phyloP scores from a whole-genome alignment of 1,140 invertebrate genomes.

The Trachelipus rathkii region DNA sequence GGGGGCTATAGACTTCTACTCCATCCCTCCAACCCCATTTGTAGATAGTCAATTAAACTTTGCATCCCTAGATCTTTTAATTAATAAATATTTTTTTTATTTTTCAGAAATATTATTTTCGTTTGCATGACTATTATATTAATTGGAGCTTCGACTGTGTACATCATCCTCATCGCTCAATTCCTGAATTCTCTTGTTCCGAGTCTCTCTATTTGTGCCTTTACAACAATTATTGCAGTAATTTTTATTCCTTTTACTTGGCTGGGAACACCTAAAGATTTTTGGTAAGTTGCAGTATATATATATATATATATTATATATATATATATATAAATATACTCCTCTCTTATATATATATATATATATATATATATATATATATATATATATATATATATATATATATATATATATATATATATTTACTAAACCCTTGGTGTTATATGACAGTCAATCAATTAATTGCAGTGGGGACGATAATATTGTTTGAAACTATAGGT shows the following conservation, averaged over 20 bases:
- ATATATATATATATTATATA: too few relatives aligned
- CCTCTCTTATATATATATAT: constrained; percentile 14
- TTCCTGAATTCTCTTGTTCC: constrained; percentile 56
- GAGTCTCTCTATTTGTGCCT: constrained; percentile 53
- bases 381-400: constrained; percentile 10
- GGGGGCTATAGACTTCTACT: too few relatives aligned
- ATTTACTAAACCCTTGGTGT: too few relatives aligned
- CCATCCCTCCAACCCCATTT: too few relatives aligned
- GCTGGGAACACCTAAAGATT: constrained; percentile 68
- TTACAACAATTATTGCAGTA: constrained; percentile 62
- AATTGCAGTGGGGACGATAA: too few relatives aligned
- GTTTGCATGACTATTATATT: constrained; percentile 46
- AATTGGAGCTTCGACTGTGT: constrained; percentile 65
- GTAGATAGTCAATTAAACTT: too few relatives aligned
- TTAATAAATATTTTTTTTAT: constrained; percentile 37
- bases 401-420: constrained; percentile 21
- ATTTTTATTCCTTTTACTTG: constrained; percentile 62
- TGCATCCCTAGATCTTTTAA: too few relatives aligned
- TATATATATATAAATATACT: neutral
- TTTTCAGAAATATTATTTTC: neutral
- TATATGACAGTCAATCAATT: too few relatives aligned
- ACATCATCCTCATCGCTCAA: constrained; percentile 63
- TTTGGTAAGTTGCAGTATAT: constrained; percentile 56
- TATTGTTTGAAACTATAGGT: too few relatives aligned
- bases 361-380: constrained; percentile 13